Evolutionary conservation across 2,113 vertebrate genomes (phyloP).

Genomic region (Octodon degus): DNA sequence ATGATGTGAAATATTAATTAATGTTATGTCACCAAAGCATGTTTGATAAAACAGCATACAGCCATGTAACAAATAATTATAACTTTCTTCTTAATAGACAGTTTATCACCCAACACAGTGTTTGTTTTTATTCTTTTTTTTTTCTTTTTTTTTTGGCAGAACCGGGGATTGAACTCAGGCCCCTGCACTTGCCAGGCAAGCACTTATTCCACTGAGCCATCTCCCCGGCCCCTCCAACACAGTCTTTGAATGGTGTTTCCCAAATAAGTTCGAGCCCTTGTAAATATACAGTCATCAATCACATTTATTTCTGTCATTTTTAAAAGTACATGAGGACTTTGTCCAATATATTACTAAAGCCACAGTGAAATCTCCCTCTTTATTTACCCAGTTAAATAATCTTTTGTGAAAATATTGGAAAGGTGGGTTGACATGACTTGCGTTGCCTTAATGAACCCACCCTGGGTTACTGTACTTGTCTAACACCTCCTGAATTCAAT

Average conservation of each 20-base stretch:
- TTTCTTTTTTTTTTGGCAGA: no score
- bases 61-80: background rate
- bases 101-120: background rate
- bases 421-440: background rate
- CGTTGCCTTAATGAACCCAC: background rate
- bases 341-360: background rate
- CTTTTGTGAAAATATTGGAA: background rate
- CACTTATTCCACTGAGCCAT: no score
- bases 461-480: background rate
- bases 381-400: background rate
- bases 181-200: no score
- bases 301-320: background rate
- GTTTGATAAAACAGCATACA: background rate
- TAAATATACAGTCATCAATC: background rate
- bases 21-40: background rate
- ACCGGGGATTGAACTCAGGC: no score
- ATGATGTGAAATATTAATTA: background rate
- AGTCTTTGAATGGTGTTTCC: background rate
- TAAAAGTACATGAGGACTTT: background rate
- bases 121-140: background rate
- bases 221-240: background rate
- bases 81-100: background rate
- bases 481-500: background rate
- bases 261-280: background rate
- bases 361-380: background rate